Conservation (phyloP, 2,797 vertebrate genomes). For the Oceanodroma leucorhoa region DNA sequence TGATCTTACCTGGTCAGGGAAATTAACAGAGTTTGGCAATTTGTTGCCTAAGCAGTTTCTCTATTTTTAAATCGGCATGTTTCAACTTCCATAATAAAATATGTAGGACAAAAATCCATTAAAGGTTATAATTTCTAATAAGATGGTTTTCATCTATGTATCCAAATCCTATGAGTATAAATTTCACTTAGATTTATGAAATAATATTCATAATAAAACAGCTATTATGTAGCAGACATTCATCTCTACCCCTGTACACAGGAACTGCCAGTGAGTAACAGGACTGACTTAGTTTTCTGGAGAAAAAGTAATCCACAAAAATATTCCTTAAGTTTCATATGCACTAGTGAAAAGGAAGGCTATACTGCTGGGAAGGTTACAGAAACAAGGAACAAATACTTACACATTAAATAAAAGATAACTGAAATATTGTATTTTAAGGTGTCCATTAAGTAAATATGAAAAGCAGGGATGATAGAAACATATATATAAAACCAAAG, state of each 20-base stretch:
- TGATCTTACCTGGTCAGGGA: neutral
- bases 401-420: neutral
- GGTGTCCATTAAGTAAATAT: neutral
- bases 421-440: neutral
- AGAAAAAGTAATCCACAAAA: neutral
- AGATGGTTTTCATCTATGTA: neutral
- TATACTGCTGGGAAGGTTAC: neutral
- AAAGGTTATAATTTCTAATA: neutral
- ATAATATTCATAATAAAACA: neutral
- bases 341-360: neutral
- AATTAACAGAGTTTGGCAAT: neutral
- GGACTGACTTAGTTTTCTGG: neutral
- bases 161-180: neutral
- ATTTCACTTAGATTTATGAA: neutral
- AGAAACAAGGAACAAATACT: neutral
- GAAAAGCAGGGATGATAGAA: neutral
- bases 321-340: neutral
- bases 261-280: neutral
- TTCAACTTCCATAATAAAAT: neutral
- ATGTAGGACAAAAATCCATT: neutral
- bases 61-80: neutral
- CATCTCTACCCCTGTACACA: neutral
- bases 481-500: neutral
- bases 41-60: neutral
- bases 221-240: neutral